These are phyloP conservation scores for Diadumene lineata DNA, from an alignment of 92 coral and sea anemone genomes.

Conservation along the genomic window DNA sequence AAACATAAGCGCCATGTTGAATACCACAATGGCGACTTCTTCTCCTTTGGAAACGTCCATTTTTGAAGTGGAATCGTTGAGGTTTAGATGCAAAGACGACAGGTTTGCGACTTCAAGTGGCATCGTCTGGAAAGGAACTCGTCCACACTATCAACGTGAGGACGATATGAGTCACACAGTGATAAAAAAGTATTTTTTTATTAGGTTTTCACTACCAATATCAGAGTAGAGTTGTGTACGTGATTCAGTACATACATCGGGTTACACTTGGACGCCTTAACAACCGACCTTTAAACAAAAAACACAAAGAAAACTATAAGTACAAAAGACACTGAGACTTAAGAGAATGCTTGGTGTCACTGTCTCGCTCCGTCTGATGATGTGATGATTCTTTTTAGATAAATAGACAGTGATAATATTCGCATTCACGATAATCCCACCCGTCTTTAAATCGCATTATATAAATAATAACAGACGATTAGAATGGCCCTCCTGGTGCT, in stretches of 20 bases:
- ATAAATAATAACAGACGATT: not conserved
- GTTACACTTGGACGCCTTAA: no score
- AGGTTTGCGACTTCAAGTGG: slow-evolving; percentile 4
- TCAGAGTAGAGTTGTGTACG: not conserved
- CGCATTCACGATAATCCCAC: not conserved
- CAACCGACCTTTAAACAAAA: not conserved
- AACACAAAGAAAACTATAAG: not conserved
- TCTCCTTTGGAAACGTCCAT: slow-evolving; percentile 22
- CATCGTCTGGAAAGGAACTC: no score
- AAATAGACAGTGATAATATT: not conserved
- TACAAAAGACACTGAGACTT: not conserved
- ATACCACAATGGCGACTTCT: slow-evolving; percentile 32
- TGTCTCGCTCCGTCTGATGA: slow-evolving; percentile 1
- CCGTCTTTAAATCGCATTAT: not conserved
- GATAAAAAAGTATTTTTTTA: no score
- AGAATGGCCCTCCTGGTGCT: not conserved
- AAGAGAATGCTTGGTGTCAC: no score
- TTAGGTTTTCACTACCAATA: no score
- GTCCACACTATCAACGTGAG: no score
- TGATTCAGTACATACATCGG: no score
- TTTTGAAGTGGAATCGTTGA: slow-evolving; percentile 8
- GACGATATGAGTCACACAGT: no score
- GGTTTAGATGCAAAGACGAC: not conserved
- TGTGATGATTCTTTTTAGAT: not conserved
- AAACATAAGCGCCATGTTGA: slow-evolving; percentile 51